Percentiles rank a stretch among this genome's conserved stretches.
Evolutionary conservation across 2,797 vertebrate genomes (phyloP).

Genomic region (Sebastes melanostomus): DNA sequence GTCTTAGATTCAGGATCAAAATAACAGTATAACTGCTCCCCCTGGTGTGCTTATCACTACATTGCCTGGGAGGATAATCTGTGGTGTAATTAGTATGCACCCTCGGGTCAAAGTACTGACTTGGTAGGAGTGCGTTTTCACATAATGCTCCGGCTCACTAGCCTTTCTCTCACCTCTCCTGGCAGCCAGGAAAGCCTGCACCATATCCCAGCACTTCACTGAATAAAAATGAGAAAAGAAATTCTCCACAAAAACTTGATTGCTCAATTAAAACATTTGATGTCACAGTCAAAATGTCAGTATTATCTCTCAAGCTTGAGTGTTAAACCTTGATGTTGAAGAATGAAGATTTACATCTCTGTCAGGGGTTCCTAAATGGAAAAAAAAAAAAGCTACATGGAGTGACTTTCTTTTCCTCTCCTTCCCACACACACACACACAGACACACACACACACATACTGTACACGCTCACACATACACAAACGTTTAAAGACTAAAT

Average conservation of each 20-base stretch:
- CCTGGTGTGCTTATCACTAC: conserved; percentile 87
- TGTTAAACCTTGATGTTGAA: conserved; percentile 27
- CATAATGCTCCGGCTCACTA: conserved; percentile 31
- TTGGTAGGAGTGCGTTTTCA: conserved; percentile 45
- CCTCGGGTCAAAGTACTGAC: conserved; percentile 62
- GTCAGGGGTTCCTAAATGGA: conserved; percentile 13
- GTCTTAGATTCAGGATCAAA: conserved; percentile 60
- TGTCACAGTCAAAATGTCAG: conserved; percentile 5
- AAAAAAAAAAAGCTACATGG: conserved; percentile 6
- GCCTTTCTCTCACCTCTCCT: conserved; percentile 47
- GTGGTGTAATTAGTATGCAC: conserved; percentile 63
- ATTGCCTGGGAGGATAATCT: conserved; percentile 72
- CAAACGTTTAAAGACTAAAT: conserved; percentile 73
- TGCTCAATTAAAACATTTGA: conserved; percentile 42
- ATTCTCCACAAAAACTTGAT: not conserved
- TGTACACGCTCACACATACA: conserved; percentile 29
- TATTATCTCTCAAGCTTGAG: conserved; percentile 11
- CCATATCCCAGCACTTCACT: not conserved
- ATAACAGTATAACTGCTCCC: conserved; percentile 92
- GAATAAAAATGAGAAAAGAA: conserved; percentile 8
- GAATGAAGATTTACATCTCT: conserved; percentile 32
- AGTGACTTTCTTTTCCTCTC: conserved; percentile 2
- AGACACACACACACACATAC: not conserved
- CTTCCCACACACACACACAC: conserved; percentile 7
- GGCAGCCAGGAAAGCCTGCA: conserved; percentile 13